These are phyloP conservation scores for Microtus richardsoni DNA, from an alignment of 2,113 vertebrate genomes.

Conservation along the genomic window DNA sequence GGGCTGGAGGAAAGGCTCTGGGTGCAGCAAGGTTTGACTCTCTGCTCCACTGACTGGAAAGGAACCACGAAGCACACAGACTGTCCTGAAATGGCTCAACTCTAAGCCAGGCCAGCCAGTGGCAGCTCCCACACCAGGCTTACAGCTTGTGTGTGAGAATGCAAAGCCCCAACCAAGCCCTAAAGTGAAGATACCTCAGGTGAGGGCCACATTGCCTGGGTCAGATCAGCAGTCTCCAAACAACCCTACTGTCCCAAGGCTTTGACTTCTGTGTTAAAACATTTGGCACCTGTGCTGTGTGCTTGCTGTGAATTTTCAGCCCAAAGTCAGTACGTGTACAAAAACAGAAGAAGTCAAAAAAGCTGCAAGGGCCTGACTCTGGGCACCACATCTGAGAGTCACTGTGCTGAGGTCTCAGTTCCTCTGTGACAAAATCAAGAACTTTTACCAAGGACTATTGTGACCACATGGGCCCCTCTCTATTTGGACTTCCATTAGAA, in stretches of 20 bases:
- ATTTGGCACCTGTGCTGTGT: background rate
- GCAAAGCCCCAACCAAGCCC: background rate
- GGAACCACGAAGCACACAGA: background rate
- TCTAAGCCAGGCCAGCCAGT: background rate
- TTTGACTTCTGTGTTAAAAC: background rate
- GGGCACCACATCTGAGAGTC: background rate
- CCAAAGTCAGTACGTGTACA: background rate
- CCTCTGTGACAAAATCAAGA: background rate
- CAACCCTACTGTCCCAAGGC: background rate
- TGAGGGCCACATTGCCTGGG: background rate
- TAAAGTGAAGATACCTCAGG: background rate
- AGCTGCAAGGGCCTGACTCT: background rate
- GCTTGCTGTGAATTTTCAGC: background rate
- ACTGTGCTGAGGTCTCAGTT: background rate
- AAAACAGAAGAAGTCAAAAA: background rate
- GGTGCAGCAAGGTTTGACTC: conserved; percentile 52
- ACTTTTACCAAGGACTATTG: background rate
- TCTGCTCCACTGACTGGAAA: background rate
- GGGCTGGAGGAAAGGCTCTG: conserved; percentile 9
- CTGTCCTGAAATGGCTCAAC: background rate
- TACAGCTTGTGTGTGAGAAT: background rate
- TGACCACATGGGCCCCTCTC: background rate
- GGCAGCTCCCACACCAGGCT: background rate
- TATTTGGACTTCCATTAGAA: background rate
- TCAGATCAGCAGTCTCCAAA: background rate